Evolutionary conservation across 2,888 invertebrate species (phyloP).

Genomic region (Rhagonycha fulva): DNA sequence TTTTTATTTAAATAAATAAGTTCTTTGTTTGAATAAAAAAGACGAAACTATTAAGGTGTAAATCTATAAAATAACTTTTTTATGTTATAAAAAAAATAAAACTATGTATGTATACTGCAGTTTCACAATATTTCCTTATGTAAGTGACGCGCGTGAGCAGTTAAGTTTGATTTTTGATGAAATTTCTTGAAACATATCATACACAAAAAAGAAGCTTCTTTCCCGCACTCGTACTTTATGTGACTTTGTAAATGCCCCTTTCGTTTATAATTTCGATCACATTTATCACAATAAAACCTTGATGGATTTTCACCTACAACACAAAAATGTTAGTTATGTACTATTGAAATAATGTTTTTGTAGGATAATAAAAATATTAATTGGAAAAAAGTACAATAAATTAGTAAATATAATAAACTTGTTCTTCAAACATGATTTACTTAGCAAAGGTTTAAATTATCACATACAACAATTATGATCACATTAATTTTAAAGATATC

Average conservation of each 20-base stretch:
- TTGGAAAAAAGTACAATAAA: too few relatives aligned
- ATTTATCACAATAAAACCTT: conserved; percentile 1
- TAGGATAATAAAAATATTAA: too few relatives aligned
- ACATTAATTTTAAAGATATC: too few relatives aligned
- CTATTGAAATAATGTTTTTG: neutral
- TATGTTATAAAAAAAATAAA: neutral
- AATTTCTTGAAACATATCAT: conserved; percentile 25
- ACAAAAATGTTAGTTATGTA: neutral
- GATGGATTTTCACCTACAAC: neutral
- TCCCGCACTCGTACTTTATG: conserved; percentile 28
- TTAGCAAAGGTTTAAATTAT: too few relatives aligned
- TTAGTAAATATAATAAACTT: too few relatives aligned
- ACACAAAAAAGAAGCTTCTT: conserved; percentile 45
- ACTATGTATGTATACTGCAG: neutral
- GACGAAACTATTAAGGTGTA: too few relatives aligned
- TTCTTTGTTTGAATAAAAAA: too few relatives aligned
- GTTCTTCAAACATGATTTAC: too few relatives aligned
- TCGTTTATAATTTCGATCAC: conserved; percentile 4
- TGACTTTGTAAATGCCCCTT: conserved; percentile 22
- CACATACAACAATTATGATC: too few relatives aligned
- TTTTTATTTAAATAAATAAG: too few relatives aligned
- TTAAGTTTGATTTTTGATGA: conserved; percentile 30
- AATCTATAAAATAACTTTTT: too few relatives aligned
- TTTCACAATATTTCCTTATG: neutral
- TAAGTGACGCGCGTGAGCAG: conserved; percentile 13